Conservation (phyloP, 2,797 vertebrate genomes). For the Pelodytes ibericus region DNA sequence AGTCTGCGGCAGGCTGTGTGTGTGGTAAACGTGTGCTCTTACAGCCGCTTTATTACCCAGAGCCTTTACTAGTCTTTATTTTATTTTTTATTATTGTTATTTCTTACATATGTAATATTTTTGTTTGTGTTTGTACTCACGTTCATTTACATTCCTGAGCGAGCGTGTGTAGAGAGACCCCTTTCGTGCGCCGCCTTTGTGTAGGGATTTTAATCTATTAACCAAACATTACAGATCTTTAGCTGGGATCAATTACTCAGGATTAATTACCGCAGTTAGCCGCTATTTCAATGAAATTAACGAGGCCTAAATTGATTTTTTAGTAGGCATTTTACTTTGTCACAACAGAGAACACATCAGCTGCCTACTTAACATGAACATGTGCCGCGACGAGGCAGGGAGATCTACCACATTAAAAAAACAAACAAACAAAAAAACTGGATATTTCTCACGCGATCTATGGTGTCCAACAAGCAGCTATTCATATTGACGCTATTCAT, state of each 20-base stretch:
- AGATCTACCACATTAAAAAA: conserved; percentile 1
- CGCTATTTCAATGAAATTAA: conserved; percentile 56
- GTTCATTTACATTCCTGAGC: no score
- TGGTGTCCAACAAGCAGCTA: no score
- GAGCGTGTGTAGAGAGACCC: conserved; percentile 38
- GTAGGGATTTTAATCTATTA: conserved; percentile 53
- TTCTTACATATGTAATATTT: no score
- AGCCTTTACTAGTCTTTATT: no score
- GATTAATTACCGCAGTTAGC: conserved; percentile 56
- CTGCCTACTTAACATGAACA: conserved; percentile 53
- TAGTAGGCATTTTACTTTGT: conserved; percentile 54
- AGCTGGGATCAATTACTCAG: conserved; percentile 56
- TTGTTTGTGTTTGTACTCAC: no score
- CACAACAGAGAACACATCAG: conserved; percentile 57
- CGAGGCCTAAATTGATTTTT: conserved; percentile 56
- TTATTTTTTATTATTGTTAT: no score
- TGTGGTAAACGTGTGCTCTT: no score
- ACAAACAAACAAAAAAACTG: no score
- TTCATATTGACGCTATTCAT: no score
- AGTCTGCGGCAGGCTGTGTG: no score
- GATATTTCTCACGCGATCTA: no score
- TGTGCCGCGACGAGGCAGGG: conserved; percentile 34
- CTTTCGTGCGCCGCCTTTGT: conserved; percentile 31
- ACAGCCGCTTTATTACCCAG: no score
- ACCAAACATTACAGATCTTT: conserved; percentile 57